Percentiles rank a stretch among this genome's conserved stretches.
These are phyloP conservation scores for Enteromius unitaeniatus DNA, from an alignment of 2,797 vertebrate genomes.

Conservation along the genomic window DNA sequence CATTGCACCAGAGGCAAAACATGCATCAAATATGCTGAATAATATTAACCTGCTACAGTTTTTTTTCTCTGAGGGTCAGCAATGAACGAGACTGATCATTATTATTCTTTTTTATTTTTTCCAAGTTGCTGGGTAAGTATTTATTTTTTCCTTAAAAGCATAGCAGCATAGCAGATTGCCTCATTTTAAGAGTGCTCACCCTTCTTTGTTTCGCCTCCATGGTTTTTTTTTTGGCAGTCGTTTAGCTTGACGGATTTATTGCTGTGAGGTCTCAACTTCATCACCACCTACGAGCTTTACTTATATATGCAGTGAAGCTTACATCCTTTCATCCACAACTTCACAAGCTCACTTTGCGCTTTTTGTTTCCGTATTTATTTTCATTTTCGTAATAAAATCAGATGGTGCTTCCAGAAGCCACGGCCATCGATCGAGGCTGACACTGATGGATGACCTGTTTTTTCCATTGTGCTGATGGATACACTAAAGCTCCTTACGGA, in stretches of 20 bases:
- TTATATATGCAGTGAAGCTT: neutral
- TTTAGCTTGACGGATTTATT: slow-evolving; percentile 25
- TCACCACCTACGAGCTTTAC: neutral
- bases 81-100: slow-evolving; percentile 51
- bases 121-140: slow-evolving; percentile 29
- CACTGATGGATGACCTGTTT: slow-evolving; percentile 68
- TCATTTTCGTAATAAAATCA: slow-evolving; percentile 66
- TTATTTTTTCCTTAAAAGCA: slow-evolving; percentile 21
- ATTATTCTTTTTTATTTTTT: neutral
- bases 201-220: slow-evolving; percentile 25
- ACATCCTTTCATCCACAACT: neutral
- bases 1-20: slow-evolving; percentile 19
- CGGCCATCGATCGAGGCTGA: slow-evolving; percentile 58
- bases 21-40: slow-evolving; percentile 48
- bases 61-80: slow-evolving; percentile 9
- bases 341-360: slow-evolving; percentile 52
- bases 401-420: slow-evolving; percentile 58
- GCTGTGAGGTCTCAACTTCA: slow-evolving; percentile 15
- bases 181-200: slow-evolving; percentile 4
- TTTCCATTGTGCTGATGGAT: slow-evolving; percentile 65
- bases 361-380: slow-evolving; percentile 65
- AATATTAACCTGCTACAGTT: slow-evolving; percentile 40
- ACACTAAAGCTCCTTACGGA: slow-evolving; percentile 64
- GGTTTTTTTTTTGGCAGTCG: slow-evolving; percentile 7
- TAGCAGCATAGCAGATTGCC: slow-evolving; percentile 11